Percentiles rank a stretch among this genome's conserved stretches.
Conservation (phyloP, 1,140 invertebrate genomes). For the Leptinotarsa defecta region DNA sequence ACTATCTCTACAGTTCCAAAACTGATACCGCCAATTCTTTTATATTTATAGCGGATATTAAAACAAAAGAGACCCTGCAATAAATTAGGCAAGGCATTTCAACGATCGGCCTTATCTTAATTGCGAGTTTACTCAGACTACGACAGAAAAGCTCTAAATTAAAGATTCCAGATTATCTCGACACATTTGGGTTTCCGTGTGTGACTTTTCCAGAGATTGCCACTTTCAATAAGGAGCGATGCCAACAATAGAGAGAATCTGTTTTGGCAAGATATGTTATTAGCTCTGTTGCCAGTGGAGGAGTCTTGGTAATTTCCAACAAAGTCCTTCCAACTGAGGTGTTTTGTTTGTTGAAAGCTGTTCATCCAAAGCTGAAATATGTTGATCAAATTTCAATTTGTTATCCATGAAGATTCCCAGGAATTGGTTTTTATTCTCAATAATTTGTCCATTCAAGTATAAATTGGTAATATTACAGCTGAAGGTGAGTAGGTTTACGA, state of each 20-base stretch:
- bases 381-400: no score
- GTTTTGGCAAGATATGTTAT: neutral
- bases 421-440: no score
- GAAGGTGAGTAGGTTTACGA: no score
- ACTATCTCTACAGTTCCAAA: neutral
- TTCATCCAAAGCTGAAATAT: no score
- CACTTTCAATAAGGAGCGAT: neutral
- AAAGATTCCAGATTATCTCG: slow-evolving; percentile 34
- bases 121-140: slow-evolving; percentile 22
- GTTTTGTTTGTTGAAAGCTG: no score
- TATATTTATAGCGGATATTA: slow-evolving; percentile 2
- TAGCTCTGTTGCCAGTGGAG: no score
- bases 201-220: slow-evolving; percentile 18
- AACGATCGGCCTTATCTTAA: slow-evolving; percentile 34
- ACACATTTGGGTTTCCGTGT: slow-evolving; percentile 30
- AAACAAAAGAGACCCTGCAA: slow-evolving; percentile 27
- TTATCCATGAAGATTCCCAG: no score
- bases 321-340: no score
- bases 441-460: no score
- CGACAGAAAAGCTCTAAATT: slow-evolving; percentile 32
- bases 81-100: slow-evolving; percentile 30
- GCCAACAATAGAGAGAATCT: neutral
- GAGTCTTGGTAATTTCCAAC: no score
- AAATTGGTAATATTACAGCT: no score
- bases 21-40: slow-evolving; percentile 4